Evolutionary conservation across 2,888 invertebrate species (phyloP), one percentile per base, ranked within the genome.

Genomic region (Cerastis rubricosa): DNA sequence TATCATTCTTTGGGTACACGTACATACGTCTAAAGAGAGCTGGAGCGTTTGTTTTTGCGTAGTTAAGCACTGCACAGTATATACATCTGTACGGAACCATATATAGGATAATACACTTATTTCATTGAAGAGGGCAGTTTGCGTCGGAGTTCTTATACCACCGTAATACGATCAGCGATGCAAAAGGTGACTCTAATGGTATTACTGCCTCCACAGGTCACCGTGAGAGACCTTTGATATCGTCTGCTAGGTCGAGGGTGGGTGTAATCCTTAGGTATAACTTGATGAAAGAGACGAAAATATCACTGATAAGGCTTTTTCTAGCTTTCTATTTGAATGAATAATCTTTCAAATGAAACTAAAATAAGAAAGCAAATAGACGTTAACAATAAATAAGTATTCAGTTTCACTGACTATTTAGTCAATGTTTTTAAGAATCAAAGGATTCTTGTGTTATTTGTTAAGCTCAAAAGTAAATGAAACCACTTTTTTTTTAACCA

Each of bases 81-180:
- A 63, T n/a, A n/a, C 11, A 7, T n/a, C n/a, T n/a, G n/a, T n/a
- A 43, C n/a, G 40, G 63, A 63, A 63, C 8, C 63, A 1, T n/a
- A 12, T 14, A 35, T 35, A 57, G n/a, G n/a, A 64, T 64, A 69
- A 29, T 29, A 19, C 7, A 54, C 47, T 54, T 66, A 80, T 68
- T 63, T 67, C 54, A 49, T 29, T 25, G 47, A 67, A 63, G 43
- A 67, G 61, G 66, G 29, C 45, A 51, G 43, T 35, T 22, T 74
- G 22, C 29, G 54, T 67, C 29, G 7, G 25, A 63, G 22, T 64
- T 63, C 40, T 67, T 22, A 47, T 63, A 54, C 43, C 12, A 14
- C 17, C 54, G 63, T 81, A 80, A 79, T 64, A 49, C 25, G 54
- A 80, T 80, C 67, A 80, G 8, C 14, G 64, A 51, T 45, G 22